Percentiles rank a stretch among this genome's conserved stretches.
Evolutionary conservation across 2,888 invertebrate species (phyloP).

Genomic region (Villa cingulata): DNA sequence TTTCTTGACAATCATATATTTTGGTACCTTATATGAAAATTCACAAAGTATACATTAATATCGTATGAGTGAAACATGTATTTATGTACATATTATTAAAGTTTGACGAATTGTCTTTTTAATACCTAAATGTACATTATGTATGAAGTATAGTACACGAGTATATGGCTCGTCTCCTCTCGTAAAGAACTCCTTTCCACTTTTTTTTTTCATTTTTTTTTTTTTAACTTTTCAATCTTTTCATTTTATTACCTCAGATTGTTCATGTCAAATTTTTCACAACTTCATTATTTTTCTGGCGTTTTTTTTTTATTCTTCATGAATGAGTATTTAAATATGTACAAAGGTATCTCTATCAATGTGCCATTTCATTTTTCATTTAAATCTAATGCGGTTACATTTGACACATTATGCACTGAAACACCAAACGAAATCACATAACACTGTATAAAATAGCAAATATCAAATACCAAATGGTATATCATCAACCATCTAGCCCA

Average conservation of each 20-base stretch:
- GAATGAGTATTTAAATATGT: slow-evolving; percentile 1
- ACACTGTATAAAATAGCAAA: neutral
- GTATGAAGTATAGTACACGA: neutral
- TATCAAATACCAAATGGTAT: too few species aligned
- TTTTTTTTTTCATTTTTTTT: neutral
- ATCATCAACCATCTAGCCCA: too few species aligned
- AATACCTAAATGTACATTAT: neutral
- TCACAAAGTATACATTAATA: too few species aligned
- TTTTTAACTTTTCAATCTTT: too few species aligned
- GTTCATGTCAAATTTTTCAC: slow-evolving; percentile 12
- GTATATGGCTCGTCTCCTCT: too few species aligned
- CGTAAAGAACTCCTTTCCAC: neutral
- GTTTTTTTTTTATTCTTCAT: neutral
- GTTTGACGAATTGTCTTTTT: slow-evolving; percentile 3
- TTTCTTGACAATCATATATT: neutral
- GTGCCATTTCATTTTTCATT: slow-evolving; percentile 14
- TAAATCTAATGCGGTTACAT: slow-evolving; percentile 17
- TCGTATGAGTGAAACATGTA: neutral
- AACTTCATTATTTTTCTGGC: slow-evolving; percentile 11
- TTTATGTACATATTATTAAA: too few species aligned
- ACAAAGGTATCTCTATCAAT: slow-evolving; percentile 1
- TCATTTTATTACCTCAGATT: neutral
- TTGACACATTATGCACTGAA: slow-evolving; percentile 19
- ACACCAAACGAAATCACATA: too few species aligned
- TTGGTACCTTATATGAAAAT: too few species aligned